Evolutionary conservation across 2,113 vertebrate genomes (phyloP).

Genomic region (Nibea albiflora): DNA sequence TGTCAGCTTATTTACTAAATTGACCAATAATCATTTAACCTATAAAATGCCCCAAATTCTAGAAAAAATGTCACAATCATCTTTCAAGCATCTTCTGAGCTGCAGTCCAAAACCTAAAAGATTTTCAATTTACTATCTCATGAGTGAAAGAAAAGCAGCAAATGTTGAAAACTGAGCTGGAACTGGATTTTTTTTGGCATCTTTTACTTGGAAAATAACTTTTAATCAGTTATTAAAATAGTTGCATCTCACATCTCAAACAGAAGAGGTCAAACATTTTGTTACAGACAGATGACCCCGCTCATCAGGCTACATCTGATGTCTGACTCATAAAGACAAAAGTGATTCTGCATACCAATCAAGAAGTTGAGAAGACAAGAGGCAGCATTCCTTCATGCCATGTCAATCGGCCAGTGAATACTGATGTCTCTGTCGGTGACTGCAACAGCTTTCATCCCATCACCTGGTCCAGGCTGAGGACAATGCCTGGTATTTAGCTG

Average conservation of each 20-base stretch:
- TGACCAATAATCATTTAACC: background rate
- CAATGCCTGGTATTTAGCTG: conserved; percentile 57
- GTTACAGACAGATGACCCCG: conserved; percentile 5
- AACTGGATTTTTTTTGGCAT: background rate
- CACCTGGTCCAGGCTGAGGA: conserved; percentile 65
- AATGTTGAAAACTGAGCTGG: background rate
- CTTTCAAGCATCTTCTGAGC: background rate
- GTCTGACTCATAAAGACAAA: background rate
- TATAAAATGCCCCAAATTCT: background rate
- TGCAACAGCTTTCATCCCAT: conserved; percentile 54
- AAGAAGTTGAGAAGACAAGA: background rate
- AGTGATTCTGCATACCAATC: conserved; percentile 1
- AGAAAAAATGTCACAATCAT: background rate
- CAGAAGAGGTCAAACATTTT: background rate
- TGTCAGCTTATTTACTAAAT: background rate
- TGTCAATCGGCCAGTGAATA: conserved; percentile 36
- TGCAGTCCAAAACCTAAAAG: background rate
- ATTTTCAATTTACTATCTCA: background rate
- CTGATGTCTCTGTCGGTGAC: conserved; percentile 40
- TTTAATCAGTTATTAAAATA: background rate
- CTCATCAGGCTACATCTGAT: conserved; percentile 20
- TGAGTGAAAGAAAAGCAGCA: background rate
- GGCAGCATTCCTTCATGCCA: conserved; percentile 23
- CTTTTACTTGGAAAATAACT: background rate
- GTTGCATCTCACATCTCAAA: background rate